Evolutionary conservation across 2,797 vertebrate species (phyloP).

Genomic region (Loris lydekkerianus): DNA sequence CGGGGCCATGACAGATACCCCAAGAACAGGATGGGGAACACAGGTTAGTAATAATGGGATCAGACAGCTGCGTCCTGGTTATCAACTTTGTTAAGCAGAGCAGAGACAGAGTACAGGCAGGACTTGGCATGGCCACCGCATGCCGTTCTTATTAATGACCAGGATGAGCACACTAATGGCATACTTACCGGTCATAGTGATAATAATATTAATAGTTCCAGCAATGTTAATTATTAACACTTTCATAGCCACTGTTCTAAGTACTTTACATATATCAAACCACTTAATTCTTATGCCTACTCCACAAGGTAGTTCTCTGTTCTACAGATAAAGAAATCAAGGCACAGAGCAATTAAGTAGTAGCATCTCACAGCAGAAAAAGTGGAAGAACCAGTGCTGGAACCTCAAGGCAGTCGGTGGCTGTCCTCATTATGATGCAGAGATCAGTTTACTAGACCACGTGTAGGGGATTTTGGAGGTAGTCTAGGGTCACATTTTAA

Average conservation of each 20-base stretch:
- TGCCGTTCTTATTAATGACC: background rate
- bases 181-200: background rate
- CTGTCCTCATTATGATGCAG: background rate
- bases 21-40: background rate
- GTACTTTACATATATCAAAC: background rate
- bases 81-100: background rate
- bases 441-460: background rate
- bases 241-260: background rate
- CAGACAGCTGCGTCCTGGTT: background rate
- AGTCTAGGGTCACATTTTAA: background rate
- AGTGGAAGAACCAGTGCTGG: background rate
- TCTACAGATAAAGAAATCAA: background rate
- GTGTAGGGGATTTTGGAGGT: background rate
- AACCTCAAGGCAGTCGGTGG: background rate
- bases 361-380: background rate
- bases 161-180: background rate
- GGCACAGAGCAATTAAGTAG: background rate
- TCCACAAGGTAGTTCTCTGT: background rate
- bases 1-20: background rate
- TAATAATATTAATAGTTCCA: background rate
- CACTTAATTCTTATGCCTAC: background rate
- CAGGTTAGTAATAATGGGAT: background rate
- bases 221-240: background rate
- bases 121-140: background rate
- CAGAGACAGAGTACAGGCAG: background rate